These are phyloP conservation scores for Nothura maculosa DNA, from an alignment of 2,797 vertebrate species.

Conservation along the genomic window DNA sequence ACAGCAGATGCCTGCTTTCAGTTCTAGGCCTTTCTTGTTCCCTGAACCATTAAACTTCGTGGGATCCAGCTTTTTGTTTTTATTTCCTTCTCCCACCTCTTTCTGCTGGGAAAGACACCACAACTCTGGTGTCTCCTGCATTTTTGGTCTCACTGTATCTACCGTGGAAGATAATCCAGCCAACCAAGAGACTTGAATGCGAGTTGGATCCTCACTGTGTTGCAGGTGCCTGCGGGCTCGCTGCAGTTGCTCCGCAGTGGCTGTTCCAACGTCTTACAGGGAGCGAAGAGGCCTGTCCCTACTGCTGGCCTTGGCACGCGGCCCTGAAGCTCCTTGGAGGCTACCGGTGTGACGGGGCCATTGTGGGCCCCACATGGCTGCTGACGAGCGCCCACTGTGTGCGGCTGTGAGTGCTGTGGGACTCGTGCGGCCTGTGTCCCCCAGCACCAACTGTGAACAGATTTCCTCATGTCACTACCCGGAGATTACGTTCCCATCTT, in stretches of 20 bases:
- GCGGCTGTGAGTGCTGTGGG: background rate
- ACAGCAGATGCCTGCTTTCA: background rate
- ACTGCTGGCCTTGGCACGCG: slow-evolving; percentile 5
- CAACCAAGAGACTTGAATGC: background rate
- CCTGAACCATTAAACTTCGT: background rate
- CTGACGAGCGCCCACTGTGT: background rate
- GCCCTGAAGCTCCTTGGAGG: background rate
- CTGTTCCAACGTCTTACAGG: background rate
- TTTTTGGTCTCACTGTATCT: background rate
- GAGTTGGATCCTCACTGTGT: background rate
- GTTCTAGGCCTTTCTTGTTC: background rate
- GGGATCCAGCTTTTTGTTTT: background rate
- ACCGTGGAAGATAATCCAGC: background rate
- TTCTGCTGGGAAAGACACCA: background rate
- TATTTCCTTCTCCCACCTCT: background rate
- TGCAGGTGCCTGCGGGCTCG: background rate
- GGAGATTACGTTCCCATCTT: background rate
- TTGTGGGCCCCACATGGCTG: background rate
- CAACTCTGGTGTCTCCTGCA: background rate
- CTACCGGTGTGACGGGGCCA: background rate
- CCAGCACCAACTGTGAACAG: background rate
- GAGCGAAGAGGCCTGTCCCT: slow-evolving; percentile 9
- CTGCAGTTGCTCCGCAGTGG: background rate
- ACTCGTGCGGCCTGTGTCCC: background rate
- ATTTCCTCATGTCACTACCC: background rate